Conservation (phyloP, 1,140 invertebrate genomes). For the Lanistes nyassanus region DNA sequence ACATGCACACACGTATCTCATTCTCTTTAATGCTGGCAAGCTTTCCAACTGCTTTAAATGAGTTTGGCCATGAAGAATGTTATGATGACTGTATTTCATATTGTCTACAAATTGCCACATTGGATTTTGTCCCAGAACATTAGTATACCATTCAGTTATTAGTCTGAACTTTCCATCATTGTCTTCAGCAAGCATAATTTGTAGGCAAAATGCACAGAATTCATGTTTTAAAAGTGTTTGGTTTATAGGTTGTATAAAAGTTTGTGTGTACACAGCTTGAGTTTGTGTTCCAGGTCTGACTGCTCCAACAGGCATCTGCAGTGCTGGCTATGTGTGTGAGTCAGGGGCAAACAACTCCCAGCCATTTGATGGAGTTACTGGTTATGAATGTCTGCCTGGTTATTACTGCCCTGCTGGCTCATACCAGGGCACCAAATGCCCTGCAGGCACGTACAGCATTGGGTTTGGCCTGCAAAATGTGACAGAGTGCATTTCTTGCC, state of each 20-base stretch:
- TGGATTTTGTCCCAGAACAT: neutral
- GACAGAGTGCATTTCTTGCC: constrained; percentile 53
- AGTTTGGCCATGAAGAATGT: too few relatives aligned
- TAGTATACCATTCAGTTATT: too few relatives aligned
- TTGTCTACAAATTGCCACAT: too few relatives aligned
- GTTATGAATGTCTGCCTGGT: constrained; percentile 54
- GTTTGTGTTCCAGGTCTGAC: constrained; percentile 48
- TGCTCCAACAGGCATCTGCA: constrained; percentile 50
- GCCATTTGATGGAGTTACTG: constrained; percentile 53
- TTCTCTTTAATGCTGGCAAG: too few relatives aligned
- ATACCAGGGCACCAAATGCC: constrained; percentile 56
- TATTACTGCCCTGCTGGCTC: constrained; percentile 59
- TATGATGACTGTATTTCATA: too few relatives aligned
- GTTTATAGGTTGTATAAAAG: too few relatives aligned
- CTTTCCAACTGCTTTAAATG: too few relatives aligned
- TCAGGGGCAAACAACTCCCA: constrained; percentile 45
- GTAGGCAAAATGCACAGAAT: too few relatives aligned
- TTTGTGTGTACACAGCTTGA: neutral
- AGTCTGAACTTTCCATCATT: too few relatives aligned
- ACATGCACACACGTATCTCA: too few relatives aligned
- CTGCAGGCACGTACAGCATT: constrained; percentile 55
- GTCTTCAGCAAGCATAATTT: too few relatives aligned
- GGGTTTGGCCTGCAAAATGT: constrained; percentile 51
- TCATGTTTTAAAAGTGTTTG: too few relatives aligned
- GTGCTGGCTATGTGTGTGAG: constrained; percentile 59